Evolutionary conservation across 2,888 invertebrate genomes (phyloP).

Genomic region (Eupithecia pulchellata): DNA sequence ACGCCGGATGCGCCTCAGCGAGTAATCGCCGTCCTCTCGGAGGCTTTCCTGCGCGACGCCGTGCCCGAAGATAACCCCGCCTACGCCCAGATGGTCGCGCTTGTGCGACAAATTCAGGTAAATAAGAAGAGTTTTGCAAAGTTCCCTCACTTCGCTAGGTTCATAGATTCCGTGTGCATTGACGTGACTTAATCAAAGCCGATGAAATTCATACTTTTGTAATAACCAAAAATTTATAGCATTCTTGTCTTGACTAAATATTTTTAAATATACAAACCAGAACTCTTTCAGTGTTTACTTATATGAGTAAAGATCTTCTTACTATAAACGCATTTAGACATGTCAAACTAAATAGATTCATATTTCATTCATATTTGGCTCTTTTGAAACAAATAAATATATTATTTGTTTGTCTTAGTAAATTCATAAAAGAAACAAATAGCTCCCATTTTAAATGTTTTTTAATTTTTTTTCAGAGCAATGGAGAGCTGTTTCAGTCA

Average conservation of each 20-base stretch:
- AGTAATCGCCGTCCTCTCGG: conserved; percentile 94
- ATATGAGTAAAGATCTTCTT: too few species aligned
- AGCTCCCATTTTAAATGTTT: background rate
- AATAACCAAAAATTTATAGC: too few species aligned
- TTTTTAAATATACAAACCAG: too few species aligned
- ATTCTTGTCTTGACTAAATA: too few species aligned
- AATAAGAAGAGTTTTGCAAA: background rate
- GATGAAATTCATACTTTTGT: too few species aligned
- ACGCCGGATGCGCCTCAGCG: conserved; percentile 95
- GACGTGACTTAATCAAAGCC: too few species aligned
- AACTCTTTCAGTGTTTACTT: too few species aligned
- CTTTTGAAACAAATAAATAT: too few species aligned
- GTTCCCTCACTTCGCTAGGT: background rate
- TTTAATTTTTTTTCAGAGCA: conserved; percentile 84
- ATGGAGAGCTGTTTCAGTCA: conserved; percentile 92
- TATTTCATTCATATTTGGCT: background rate
- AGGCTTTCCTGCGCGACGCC: conserved; percentile 94
- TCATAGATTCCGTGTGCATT: background rate
- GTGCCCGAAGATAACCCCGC: conserved; percentile 90
- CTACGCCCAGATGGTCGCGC: conserved; percentile 91
- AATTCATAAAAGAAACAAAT: background rate
- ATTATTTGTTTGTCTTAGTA: too few species aligned
- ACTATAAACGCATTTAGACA: background rate
- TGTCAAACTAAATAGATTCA: background rate
- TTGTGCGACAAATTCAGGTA: conserved; percentile 95